Evolutionary conservation across 2,113 vertebrate genomes (phyloP), one percentile per base, ranked within the genome.

Genomic region (Cryptomyrus ogoouensis): DNA sequence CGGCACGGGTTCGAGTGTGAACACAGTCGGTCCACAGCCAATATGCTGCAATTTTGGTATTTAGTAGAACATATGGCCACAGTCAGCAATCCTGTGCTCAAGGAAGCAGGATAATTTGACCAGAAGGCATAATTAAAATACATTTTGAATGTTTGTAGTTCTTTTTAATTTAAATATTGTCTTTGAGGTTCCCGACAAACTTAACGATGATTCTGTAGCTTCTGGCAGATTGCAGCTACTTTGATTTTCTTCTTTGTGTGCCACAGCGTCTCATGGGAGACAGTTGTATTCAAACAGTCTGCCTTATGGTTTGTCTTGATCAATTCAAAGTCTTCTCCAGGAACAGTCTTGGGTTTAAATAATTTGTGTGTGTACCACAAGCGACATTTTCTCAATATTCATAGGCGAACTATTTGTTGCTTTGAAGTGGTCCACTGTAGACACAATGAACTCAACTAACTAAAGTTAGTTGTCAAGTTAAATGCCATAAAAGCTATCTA

Each of bases 111-210:
- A 80, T 80, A 35, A 80, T 80, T 42, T 80, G 74, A 17, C 74
- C 74, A 80, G 74, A 42, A 80, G 74, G 74, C 74, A 19, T 80
- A 80, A 80, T 80, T 80, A 80, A 42, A 80, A 80, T 42, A 19
- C 74, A 35, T 80, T 80, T 80, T 80, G 31, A 47, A 46, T 84
- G 44, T 46, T n/a, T 84, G 83, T 84, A 47, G 24, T 84, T 84
- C 44, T 84, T 87, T 87, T 87, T 50, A 49, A 87, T 44, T 52
- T 31, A 87, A 87, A 87, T 87, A 31, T 50, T 53, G 27, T 87
- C 44, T 87, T 35, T 42, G 21, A 85, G 83, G 46, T 47, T 47
- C 42, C 83, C 24, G 5, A 52, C 46, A 50, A 84, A 84, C 39
- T n/a, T 47, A 47, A n/a, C 24, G 15, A 39, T 83, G 83, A 84